Percentiles rank a stretch among this genome's conserved stretches.
Conservation (phyloP, 2,797 vertebrate species). For the Chrysocyon brachyurus region DNA sequence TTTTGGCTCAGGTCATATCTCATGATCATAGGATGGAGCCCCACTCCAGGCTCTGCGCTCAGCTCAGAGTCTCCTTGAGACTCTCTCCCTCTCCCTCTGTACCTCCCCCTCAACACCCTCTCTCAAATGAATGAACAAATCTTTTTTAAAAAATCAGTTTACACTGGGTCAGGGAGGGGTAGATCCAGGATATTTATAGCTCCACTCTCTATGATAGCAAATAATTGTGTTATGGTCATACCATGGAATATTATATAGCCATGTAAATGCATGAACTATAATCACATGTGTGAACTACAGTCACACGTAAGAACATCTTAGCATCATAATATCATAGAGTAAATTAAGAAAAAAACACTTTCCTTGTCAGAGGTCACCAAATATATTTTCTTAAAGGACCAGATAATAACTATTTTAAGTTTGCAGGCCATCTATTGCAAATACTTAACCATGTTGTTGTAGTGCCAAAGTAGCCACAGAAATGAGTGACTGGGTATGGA, state of each 20-base stretch:
- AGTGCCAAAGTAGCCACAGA: background rate
- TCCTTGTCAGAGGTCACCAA: background rate
- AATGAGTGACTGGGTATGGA: background rate
- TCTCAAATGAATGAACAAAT: background rate
- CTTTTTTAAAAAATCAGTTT: background rate
- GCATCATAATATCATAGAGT: background rate
- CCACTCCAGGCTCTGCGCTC: background rate
- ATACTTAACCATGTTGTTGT: background rate
- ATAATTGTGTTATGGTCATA: background rate
- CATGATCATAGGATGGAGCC: background rate
- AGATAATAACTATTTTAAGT: background rate
- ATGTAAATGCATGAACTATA: background rate
- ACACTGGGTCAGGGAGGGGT: background rate
- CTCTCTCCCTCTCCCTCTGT: background rate
- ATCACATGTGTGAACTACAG: background rate
- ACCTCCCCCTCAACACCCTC: background rate
- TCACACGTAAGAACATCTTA: background rate
- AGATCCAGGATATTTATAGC: background rate
- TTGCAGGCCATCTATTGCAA: background rate
- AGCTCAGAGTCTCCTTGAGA: background rate
- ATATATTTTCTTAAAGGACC: background rate
- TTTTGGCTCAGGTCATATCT: background rate
- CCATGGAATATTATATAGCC: background rate
- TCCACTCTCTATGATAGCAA: background rate
- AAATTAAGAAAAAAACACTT: background rate